Evolutionary conservation across 1,140 invertebrate species (phyloP).

Genomic region (Polypedilum vanderplanki): DNA sequence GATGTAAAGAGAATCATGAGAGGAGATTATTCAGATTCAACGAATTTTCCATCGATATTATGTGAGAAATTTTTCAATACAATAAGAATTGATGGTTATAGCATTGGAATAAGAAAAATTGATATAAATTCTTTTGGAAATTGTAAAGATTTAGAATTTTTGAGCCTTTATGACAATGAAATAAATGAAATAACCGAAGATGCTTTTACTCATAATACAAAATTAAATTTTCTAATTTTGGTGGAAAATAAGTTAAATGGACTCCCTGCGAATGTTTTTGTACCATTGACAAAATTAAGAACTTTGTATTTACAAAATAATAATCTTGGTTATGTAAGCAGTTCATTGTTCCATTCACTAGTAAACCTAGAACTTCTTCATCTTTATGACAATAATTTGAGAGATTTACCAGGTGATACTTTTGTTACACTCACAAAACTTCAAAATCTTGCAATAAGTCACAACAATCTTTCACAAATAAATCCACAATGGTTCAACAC

Average conservation of each 20-base stretch:
- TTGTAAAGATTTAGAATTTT: background rate
- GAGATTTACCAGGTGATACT: background rate
- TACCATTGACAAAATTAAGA: background rate
- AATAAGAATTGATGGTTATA: background rate
- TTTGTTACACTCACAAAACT: background rate
- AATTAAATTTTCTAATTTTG: background rate
- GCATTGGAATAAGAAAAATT: background rate
- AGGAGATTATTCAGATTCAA: background rate
- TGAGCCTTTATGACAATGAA: background rate
- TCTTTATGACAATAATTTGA: background rate
- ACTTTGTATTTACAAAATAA: background rate
- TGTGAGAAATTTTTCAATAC: background rate
- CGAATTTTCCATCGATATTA: background rate
- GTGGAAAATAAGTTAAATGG: background rate
- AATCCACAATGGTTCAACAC: background rate
- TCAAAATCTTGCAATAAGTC: background rate
- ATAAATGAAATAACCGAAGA: background rate
- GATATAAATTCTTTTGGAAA: background rate
- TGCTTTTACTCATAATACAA: background rate
- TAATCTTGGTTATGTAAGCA: background rate
- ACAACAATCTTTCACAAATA: background rate
- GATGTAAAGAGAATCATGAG: background rate
- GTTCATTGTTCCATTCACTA: background rate
- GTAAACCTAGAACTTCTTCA: background rate
- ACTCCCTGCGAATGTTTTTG: background rate